Conservation (phyloP, 2,797 vertebrate species). For the Gymnothorax reevesii region DNA sequence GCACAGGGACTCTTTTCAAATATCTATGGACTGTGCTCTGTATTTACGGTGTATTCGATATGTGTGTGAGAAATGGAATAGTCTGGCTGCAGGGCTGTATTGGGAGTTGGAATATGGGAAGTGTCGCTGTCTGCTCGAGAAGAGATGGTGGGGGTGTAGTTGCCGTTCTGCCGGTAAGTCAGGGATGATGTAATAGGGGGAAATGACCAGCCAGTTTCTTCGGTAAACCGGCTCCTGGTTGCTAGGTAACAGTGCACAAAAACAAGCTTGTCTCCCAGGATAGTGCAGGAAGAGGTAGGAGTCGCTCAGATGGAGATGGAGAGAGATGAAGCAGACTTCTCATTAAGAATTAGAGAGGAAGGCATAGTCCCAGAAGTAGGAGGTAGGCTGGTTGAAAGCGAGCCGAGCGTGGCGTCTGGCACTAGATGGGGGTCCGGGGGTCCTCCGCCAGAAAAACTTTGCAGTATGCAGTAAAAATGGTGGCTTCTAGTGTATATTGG, state of each 20-base stretch:
- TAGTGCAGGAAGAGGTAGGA: slow-evolving; percentile 37
- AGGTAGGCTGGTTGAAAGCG: too few species aligned
- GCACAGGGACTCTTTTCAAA: too few species aligned
- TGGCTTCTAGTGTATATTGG: too few species aligned
- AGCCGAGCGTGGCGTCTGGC: too few species aligned
- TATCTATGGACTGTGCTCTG: too few species aligned
- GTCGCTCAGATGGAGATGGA: not conserved
- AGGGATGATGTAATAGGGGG: slow-evolving; percentile 52
- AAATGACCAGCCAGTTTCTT: slow-evolving; percentile 60
- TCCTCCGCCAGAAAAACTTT: too few species aligned
- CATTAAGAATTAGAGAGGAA: too few species aligned
- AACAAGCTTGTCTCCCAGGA: slow-evolving; percentile 56
- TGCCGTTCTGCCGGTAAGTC: not conserved
- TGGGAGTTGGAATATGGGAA: not conserved
- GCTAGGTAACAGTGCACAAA: slow-evolving; percentile 69
- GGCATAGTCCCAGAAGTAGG: too few species aligned
- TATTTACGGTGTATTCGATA: too few species aligned
- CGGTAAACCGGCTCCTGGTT: slow-evolving; percentile 67
- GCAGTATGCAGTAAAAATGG: too few species aligned
- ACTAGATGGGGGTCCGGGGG: too few species aligned
- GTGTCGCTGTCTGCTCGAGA: not conserved
- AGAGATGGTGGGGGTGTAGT: not conserved
- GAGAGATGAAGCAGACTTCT: not conserved
- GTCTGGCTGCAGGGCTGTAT: not conserved
- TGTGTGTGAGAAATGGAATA: too few species aligned